Percentiles rank a stretch among this genome's conserved stretches.
These are phyloP conservation scores for Sardina pilchardus DNA, from an alignment of 2,113 vertebrate genomes.

Conservation along the genomic window DNA sequence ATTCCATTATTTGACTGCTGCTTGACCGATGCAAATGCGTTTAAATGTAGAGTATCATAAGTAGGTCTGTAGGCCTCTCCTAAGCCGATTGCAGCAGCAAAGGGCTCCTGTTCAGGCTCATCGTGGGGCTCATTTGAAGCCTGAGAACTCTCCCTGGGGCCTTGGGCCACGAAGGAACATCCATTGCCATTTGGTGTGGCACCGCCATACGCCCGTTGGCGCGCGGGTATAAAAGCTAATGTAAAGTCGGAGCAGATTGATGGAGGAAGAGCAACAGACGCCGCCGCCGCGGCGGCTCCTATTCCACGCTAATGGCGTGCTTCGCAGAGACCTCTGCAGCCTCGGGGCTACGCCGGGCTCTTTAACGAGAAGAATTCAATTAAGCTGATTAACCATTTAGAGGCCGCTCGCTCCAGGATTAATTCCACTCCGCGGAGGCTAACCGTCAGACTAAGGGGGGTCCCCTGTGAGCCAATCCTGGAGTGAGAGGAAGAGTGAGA, in stretches of 20 bases:
- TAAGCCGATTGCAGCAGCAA: background rate
- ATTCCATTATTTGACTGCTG: background rate
- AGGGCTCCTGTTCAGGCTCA: background rate
- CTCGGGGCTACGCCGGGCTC: background rate
- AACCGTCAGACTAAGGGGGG: background rate
- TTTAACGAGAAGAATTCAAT: slow-evolving; percentile 38
- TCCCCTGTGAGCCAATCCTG: background rate
- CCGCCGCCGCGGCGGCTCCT: background rate
- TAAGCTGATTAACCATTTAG: slow-evolving; percentile 46
- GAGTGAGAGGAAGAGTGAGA: background rate
- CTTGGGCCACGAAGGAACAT: background rate
- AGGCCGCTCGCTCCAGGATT: slow-evolving; percentile 34
- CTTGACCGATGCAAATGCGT: background rate
- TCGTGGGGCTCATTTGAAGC: background rate
- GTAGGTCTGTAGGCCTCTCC: background rate
- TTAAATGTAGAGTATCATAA: background rate
- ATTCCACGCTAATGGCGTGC: background rate
- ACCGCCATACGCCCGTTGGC: background rate
- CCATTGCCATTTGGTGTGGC: background rate
- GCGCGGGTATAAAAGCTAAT: background rate
- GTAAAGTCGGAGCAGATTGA: background rate
- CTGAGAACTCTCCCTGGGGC: background rate
- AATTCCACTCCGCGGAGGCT: slow-evolving; percentile 28
- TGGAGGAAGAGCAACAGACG: background rate
- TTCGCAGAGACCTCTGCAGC: slow-evolving; percentile 17